Percentiles rank a stretch among this genome's conserved stretches.
Conservation (phyloP, 2,888 invertebrate genomes). For the Epistrophella euchroma region DNA sequence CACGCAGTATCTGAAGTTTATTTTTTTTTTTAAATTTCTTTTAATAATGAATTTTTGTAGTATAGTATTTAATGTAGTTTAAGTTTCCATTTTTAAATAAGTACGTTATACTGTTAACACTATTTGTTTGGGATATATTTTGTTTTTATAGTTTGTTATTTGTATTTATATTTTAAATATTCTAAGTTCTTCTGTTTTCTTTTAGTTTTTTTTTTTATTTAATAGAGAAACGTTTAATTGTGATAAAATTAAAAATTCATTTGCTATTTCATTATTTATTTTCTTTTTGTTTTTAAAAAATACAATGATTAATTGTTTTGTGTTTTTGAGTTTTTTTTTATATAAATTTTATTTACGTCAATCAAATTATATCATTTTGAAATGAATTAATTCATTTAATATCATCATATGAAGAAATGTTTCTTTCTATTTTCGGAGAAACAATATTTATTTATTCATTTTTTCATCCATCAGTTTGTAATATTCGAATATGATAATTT, state of each 20-base stretch:
- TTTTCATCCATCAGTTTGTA: slow-evolving; percentile 66
- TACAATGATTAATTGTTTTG: slow-evolving; percentile 70
- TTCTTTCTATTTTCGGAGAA: slow-evolving; percentile 73
- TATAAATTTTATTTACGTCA: slow-evolving; percentile 68
- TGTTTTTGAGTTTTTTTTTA: slow-evolving; percentile 63
- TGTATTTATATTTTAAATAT: slow-evolving; percentile 46
- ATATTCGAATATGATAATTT: slow-evolving; percentile 72
- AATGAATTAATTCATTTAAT: slow-evolving; percentile 75
- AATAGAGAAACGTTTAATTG: slow-evolving; percentile 72
- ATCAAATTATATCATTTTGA: slow-evolving; percentile 50
- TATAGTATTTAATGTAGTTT: slow-evolving; percentile 43
- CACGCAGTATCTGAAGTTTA: not conserved
- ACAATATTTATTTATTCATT: slow-evolving; percentile 62
- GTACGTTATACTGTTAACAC: slow-evolving; percentile 47
- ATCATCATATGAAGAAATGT: slow-evolving; percentile 72
- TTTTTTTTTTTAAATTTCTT: not conserved
- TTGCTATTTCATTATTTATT: slow-evolving; percentile 66
- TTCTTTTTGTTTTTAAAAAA: slow-evolving; percentile 68
- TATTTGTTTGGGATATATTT: slow-evolving; percentile 63
- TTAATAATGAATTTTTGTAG: slow-evolving; percentile 35
- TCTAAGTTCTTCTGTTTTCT: slow-evolving; percentile 47
- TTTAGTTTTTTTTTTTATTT: slow-evolving; percentile 40
- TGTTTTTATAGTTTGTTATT: slow-evolving; percentile 39
- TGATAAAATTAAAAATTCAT: slow-evolving; percentile 66
- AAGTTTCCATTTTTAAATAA: slow-evolving; percentile 61